Conservation (phyloP, 1,140 invertebrate genomes). For the Tetramorium simillimum region DNA sequence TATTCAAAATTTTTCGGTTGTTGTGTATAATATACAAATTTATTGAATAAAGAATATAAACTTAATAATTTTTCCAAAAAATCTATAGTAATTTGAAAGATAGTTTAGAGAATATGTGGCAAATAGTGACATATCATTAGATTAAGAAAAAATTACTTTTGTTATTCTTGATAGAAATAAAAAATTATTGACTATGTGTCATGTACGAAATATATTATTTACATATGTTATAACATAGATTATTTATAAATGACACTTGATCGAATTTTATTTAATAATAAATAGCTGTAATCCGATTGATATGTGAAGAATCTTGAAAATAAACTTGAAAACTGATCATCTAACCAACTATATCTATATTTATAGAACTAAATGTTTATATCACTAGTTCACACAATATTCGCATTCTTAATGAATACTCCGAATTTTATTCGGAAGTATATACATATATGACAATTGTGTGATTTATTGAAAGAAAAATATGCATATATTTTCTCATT, state of each 20-base stretch:
- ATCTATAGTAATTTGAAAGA: neutral
- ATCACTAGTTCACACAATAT: neutral
- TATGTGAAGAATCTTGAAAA: neutral
- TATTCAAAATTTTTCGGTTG: neutral
- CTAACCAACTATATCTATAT: no score
- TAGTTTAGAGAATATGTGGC: neutral
- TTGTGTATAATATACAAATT: neutral
- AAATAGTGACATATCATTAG: neutral
- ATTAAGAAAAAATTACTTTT: neutral
- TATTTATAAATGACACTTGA: no score
- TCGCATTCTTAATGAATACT: constrained; percentile 11
- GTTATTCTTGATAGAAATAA: neutral
- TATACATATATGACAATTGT: neutral
- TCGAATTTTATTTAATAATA: neutral
- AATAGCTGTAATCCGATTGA: neutral
- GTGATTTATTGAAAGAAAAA: neutral
- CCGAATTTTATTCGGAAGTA: neutral
- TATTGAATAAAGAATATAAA: neutral
- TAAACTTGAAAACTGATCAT: no score
- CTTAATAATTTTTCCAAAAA: neutral
- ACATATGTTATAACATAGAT: no score
- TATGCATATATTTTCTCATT: neutral
- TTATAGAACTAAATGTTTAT: neutral
- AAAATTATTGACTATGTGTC: neutral
- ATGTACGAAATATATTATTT: neutral